These are phyloP conservation scores for Catharus minimus DNA, from an alignment of 2,113 vertebrate species.

Conservation along the genomic window DNA sequence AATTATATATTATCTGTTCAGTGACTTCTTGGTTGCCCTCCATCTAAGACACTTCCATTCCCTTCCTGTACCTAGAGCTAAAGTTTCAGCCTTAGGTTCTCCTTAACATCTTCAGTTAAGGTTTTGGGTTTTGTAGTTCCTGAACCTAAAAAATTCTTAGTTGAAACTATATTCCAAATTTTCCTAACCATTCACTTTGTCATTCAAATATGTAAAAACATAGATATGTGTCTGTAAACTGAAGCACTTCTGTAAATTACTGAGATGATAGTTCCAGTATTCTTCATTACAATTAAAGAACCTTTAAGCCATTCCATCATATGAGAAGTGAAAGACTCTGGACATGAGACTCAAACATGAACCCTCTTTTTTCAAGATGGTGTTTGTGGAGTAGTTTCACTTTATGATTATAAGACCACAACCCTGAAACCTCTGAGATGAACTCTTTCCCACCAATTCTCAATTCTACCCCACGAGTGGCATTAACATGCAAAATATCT, in stretches of 20 bases:
- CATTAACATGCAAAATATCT: conserved; percentile 36
- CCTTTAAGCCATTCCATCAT: not conserved
- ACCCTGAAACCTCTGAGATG: not conserved
- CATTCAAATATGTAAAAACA: not conserved
- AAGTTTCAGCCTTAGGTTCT: not conserved
- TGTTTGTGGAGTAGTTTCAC: not conserved
- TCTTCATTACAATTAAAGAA: not conserved
- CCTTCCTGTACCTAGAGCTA: not conserved
- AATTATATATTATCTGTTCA: not conserved
- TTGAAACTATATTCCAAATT: not conserved
- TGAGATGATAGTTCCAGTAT: not conserved
- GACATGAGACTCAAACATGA: not conserved
- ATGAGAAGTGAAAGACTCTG: not conserved
- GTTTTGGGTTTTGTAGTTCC: not conserved
- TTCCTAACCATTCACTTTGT: not conserved
- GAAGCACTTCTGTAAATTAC: not conserved
- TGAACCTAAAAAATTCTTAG: not conserved
- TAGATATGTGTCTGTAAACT: not conserved
- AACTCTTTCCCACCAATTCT: not conserved
- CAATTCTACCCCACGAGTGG: not conserved
- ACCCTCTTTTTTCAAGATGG: not conserved
- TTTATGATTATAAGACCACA: rapidly evolving
- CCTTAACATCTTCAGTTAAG: not conserved
- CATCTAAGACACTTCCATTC: not conserved
- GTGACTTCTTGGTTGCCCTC: not conserved